Evolutionary conservation across 2,888 invertebrate genomes (phyloP).

Genomic region (Anorthoa munda): DNA sequence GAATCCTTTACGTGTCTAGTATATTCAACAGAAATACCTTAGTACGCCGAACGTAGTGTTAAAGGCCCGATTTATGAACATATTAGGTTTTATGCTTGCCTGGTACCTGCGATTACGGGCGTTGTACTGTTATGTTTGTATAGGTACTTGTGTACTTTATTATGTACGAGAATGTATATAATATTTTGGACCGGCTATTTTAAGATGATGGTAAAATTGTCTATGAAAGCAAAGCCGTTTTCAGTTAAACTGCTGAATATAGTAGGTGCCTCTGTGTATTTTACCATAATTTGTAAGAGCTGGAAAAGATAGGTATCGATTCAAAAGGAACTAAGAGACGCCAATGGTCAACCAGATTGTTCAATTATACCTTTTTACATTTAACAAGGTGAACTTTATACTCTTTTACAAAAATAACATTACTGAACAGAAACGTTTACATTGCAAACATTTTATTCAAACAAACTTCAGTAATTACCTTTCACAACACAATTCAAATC

Average conservation of each 20-base stretch:
- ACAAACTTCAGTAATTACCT: constrained; percentile 41
- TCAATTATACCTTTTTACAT: neutral
- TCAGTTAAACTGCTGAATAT: neutral
- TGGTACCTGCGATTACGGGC: constrained; percentile 72
- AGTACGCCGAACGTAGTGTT: constrained; percentile 64
- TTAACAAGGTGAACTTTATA: neutral
- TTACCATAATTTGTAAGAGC: neutral
- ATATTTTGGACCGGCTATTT: neutral
- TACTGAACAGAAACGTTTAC: constrained; percentile 15
- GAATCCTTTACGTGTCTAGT: constrained; percentile 33
- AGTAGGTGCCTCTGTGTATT: neutral
- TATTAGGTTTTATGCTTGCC: constrained; percentile 77
- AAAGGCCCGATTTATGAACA: constrained; percentile 70
- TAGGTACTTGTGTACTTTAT: constrained; percentile 29
- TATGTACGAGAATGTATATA: constrained; percentile 14
- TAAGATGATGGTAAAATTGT: constrained; percentile 2
- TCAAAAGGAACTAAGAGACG: neutral
- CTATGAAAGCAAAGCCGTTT: neutral
- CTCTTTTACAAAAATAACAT: constrained; percentile 1
- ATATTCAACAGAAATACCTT: constrained; percentile 50
- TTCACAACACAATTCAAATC: constrained; percentile 25
- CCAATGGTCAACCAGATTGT: neutral
- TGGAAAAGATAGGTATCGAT: neutral
- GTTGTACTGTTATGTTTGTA: constrained; percentile 55
- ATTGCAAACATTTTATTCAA: constrained; percentile 5